Evolutionary conservation across 2,888 invertebrate genomes (phyloP).

Genomic region (Lasioglossum morio): DNA sequence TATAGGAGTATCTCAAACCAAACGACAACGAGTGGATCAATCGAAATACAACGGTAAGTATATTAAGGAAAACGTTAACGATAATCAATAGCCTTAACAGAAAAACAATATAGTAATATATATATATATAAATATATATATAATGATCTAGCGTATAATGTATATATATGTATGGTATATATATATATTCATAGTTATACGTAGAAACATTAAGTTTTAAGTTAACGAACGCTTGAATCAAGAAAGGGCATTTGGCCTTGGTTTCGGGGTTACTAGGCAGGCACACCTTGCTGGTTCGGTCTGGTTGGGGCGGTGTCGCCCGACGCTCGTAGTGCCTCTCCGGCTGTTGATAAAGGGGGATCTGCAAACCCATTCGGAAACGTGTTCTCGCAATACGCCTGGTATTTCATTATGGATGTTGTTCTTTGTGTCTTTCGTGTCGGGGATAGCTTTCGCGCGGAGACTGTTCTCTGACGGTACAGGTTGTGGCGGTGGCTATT

Average conservation of each 20-base stretch:
- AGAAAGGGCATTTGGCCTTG: conserved; percentile 83
- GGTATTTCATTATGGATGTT: conserved; percentile 69
- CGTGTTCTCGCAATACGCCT: conserved; percentile 84
- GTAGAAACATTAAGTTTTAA: conserved; percentile 83
- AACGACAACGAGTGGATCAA: conserved; percentile 62
- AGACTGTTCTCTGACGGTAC: not conserved
- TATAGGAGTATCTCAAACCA: conserved; percentile 56
- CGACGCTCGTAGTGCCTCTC: conserved; percentile 86
- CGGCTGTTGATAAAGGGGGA: conserved; percentile 88
- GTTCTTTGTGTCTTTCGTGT: conserved; percentile 42
- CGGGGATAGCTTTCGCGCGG: not conserved
- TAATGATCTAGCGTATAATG: conserved; percentile 59
- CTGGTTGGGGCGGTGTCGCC: conserved; percentile 85
- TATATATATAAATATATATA: conserved; percentile 61
- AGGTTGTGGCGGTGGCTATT: not conserved
- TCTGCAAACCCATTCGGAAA: conserved; percentile 85
- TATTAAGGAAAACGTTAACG: conserved; percentile 50
- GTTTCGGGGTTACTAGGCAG: conserved; percentile 83
- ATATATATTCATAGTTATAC: conserved; percentile 71
- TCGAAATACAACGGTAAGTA: conserved; percentile 64
- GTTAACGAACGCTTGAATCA: conserved; percentile 84
- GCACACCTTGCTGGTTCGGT: conserved; percentile 85
- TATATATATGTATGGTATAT: conserved; percentile 54
- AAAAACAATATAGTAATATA: conserved; percentile 71
- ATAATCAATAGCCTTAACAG: conserved; percentile 60